Evolutionary conservation across 1,140 invertebrate species (phyloP), one percentile per base, ranked within the genome.

Genomic region (Idris sp.): DNA sequence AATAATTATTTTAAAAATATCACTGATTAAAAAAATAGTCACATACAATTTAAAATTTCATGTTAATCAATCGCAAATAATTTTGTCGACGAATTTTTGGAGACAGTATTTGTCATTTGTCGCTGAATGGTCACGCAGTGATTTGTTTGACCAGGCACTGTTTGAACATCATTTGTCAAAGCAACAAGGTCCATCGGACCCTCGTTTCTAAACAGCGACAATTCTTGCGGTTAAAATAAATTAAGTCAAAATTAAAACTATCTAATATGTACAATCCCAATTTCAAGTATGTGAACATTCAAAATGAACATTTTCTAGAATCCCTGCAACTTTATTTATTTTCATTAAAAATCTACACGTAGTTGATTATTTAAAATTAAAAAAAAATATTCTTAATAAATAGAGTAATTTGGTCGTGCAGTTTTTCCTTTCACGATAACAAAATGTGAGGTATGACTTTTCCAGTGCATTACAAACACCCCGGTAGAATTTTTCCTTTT

Each of bases 91-190:
- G 33, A 1, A 40, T 44, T 65, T 65, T 65, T 36, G 1, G 7
- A 19, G 30, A 54, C 48, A 15, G 8, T 54, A 46, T 54, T 67
- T 67, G 40, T 56, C 49, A 38, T 56, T 46, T 25, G 16, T 13
- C 18, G 14, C 46, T 18, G 2, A 25, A 1, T 25, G 49, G 48
- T 54, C 46, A n/a, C n/a, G 19, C 41, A 43, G 28, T 44, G 46
- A 69, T 53, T 43, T 59, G 53, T 69, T 67, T 69, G 51, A 69
- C n/a, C 31, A 26, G 18, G 10, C 30, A 36, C 18, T 53, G 46
- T 68, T 68, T 68, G 53, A 51, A 51, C 65, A 30, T 59, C 22
- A 61, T 61, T 69, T 61, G 56, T 61, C 67, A 71, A 62, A 71
- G 48, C 54, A 58, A 43, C 48, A 10, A 44, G 18, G 56, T 61